Evolutionary conservation across 2,113 vertebrate genomes (phyloP), one percentile per base, ranked within the genome.

Genomic region (Spheniscus mendiculus): DNA sequence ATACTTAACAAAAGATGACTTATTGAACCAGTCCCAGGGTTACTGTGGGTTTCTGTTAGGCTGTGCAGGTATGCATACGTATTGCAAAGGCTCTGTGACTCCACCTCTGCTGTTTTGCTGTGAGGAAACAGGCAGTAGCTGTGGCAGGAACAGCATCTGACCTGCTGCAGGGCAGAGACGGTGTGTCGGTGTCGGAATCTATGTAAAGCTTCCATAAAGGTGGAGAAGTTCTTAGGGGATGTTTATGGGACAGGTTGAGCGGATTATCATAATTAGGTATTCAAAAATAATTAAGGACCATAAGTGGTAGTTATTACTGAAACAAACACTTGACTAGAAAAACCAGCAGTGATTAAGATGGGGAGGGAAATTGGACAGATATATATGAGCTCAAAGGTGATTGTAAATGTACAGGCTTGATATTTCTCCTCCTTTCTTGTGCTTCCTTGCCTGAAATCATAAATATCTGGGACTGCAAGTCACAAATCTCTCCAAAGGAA

Each of bases 381-480:
- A 67, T 44, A 50, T 62, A 44, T 49, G 27, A 59, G 16, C 50
- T 93, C 36, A 83, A 32, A 40, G 47, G 47, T 66, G 71, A 83
- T 25, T 81, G 76, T 89, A 91, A 95, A 89, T 38, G 44, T 84
- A 81, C 52, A 76, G 49, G 56, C 56, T 90, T 94, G 63, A 9
- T 92, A 81, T 83, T 93, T 91, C 63, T 87, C 65, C 80, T 90
- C 65, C 62, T 96, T 96, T 91, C 69, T 87, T 80, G 69, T 85
- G 81, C 58, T 90, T 92, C 70, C 59, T 79, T 87, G 40, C 49
- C 72, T 91, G 44, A 76, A 84, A 78, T 81, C 76, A 52, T 96
- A 95, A 97, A 95, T 93, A 92, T 63, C 73, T 95, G 77, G 63
- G 61, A 84, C 74, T 88, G 38, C 4, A 36, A 86, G n/a, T 58